phyloP scores from a whole-genome alignment of 2,113 vertebrate genomes.

The Peucedramus taeniatus region DNA sequence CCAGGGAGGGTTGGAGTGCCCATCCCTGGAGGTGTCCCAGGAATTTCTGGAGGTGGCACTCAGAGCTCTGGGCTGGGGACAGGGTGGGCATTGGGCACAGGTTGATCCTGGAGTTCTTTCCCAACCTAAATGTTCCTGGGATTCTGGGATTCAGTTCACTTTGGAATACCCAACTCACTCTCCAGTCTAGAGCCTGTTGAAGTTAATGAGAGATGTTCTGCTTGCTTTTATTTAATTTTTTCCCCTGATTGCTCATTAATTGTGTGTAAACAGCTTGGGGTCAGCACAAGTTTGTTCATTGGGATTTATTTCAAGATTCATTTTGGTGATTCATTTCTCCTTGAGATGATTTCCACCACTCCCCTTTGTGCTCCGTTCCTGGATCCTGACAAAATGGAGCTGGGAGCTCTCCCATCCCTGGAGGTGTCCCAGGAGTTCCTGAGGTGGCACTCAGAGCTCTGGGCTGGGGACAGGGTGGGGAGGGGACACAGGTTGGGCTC shows the following conservation, averaged over 20 bases:
- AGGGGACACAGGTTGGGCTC: not conserved
- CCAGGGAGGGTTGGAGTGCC: not conserved
- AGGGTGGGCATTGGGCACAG: not conserved
- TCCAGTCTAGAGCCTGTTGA: not conserved
- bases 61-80: too few species aligned
- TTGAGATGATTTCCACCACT: not conserved
- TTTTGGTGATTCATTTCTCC: not conserved
- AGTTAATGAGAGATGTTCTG: not conserved
- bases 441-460: not conserved
- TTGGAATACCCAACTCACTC: not conserved
- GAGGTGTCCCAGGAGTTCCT: not conserved
- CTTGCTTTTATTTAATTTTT: not conserved
- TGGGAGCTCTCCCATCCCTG: not conserved
- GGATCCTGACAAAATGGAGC: rapidly evolving
- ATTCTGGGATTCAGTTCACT: not conserved
- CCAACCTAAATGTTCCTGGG: not conserved
- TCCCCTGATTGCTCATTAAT: slow-evolving; percentile 8
- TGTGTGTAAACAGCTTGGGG: slow-evolving; percentile 23
- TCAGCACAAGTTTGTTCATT: slow-evolving; percentile 8
- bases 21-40: not conserved
- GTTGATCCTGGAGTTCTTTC: not conserved
- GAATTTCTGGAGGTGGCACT: too few species aligned
- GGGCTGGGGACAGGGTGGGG: not conserved
- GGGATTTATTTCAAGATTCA: not conserved
- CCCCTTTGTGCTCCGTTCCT: rapidly evolving